Evolutionary conservation across 2,113 vertebrate genomes (phyloP), one percentile per base, ranked within the genome.

Genomic region (Pandion haliaetus): DNA sequence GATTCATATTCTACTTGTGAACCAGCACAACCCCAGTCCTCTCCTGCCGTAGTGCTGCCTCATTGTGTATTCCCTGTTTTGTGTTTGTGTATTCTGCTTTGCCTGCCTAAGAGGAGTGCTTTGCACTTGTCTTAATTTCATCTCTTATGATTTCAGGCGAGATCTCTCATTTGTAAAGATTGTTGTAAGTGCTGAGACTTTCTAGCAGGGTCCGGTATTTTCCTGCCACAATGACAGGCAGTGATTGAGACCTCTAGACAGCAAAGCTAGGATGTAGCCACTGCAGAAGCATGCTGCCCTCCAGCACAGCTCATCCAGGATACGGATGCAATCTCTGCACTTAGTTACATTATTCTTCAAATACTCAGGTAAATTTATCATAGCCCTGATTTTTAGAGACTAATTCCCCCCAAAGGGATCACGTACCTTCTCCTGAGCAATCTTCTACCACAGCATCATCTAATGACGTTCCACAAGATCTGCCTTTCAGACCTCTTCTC

Each of bases 71-170:
- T 94, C 93, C 36, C 58, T 34, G 38, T 32, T 95, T 72, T 69
- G 91, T 87, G 69, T 82, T 93, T 87, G 82, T 80, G 82, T 84
- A 83, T 94, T 91, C 95, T 87, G 83, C 84, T 87, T 91, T 57
- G 73, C 55, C 77, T 78, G 80, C 70, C 81, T 67, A 82, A 87
- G 70, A 97, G 78, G 40, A 94, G 70, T 19, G 85, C 62, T 85
- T 82, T 87, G 87, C 82, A 85, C 96, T 91, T 94, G 78, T 95
- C 95, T 96, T 95, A 93, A 94, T 97, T 96, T 93, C 92, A 96
- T 82, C 92, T 96, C 79, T 90, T 87, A 50, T 72, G 87, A 84
- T 96, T 90, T 82, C 90, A 95, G 93, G 78, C 58, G 61, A 82
- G 74, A 84, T 85, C 55, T 78, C 80, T 96, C 78, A 73, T 93